Evolutionary conservation across 2,888 invertebrate genomes (phyloP), one percentile per base, ranked within the genome.

Genomic region (Muschampia staudingeri): DNA sequence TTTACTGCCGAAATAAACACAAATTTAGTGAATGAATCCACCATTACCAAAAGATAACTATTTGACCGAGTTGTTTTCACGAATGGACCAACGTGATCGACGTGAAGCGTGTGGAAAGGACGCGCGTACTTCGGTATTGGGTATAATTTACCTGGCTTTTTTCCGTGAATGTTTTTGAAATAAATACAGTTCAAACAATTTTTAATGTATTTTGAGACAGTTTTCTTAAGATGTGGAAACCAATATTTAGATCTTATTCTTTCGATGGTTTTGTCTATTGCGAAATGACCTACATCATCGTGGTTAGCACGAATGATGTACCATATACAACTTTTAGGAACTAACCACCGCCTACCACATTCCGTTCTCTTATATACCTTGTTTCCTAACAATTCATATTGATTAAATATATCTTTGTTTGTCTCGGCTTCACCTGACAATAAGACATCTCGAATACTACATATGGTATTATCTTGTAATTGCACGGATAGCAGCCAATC

Each of bases 281-380:
- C 83, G 79, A 89, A 91, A 81, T 91, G 91, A 16, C 90, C 90
- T 25, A 88, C 65, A 40, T 90, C 88, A 76, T 91, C 90, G 73
- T 91, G 90, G 34, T 85, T 85, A 40, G 78, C 9, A 25, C 80
- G 30, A 78, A 83, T 83, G 9, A 83, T 52, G 42, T 88, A 86
- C 89, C 87, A 89, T 14, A 87, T 80, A 48, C 85, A 85, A 8
- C 44, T 44, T 69, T 88, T 88, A 25, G 89, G 88, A 48, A 90
- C 88, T 69, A 89, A 56, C 91, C 90, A 82, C 4, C 82, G 71
- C 30, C 84, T 81, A 30, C 86, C 87, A 42, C 80, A 81, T 7
- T 75, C 78, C 8, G 87, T 88, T 40, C 80, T 80, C 40, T 78
- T 75, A 70, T 73, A 84, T 73, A 84, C 76, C 61, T 85, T 85